Base-by-base conservation (phyloP, 1,140 invertebrate genomes). In the Trichonephila inaurata region DNA sequence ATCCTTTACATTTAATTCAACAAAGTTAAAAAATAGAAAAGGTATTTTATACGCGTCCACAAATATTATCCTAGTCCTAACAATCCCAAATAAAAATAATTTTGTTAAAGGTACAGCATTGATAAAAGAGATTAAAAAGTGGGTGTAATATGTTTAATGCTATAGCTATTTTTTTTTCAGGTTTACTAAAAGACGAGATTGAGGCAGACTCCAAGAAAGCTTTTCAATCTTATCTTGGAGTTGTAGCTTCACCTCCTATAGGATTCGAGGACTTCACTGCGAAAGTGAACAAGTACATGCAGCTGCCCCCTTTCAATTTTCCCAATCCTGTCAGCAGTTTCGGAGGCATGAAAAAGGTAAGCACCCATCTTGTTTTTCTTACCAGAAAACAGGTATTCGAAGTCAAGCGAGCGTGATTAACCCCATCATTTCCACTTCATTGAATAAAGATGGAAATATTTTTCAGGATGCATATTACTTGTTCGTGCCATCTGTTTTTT, bases 261-360 rank as follows among this genome's bases (percentile, higher is more conserved):
- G 97, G 95, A 10, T 98, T 97, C 94, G 96, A 97, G 19, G 97
- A 97, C 90, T 98, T 98, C 95, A 97, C 97, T 0, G 96, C 95
- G 24, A 96, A 97, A 95, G 97, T 98, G 62, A 98, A 98, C 95
- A 96, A 96, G 93, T 97, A 98, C 95, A 97, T 98, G 95, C 97
- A 98, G 95, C 96, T 96, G 95, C 97, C 97, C 12, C 98, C 98
- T 0, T 99, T 99, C 95, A 97, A 97, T 95, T 98, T 98, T 95
- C 97, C 97, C 7, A 98, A 98, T 96, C 97, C 98, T 0, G 95
- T 98, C 44, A 96, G 96, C 2, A 96, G 96, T 28, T 96, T 98
- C 16, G 97, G 97, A 7, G 97, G 97, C 1, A 96, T 96, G 40
- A 98, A 98, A 96, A 96, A 97, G 96, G 97, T 98, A 96, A 96